phyloP scores from a whole-genome alignment of 2,888 invertebrate genomes.

The Pemphredon lugubris region DNA sequence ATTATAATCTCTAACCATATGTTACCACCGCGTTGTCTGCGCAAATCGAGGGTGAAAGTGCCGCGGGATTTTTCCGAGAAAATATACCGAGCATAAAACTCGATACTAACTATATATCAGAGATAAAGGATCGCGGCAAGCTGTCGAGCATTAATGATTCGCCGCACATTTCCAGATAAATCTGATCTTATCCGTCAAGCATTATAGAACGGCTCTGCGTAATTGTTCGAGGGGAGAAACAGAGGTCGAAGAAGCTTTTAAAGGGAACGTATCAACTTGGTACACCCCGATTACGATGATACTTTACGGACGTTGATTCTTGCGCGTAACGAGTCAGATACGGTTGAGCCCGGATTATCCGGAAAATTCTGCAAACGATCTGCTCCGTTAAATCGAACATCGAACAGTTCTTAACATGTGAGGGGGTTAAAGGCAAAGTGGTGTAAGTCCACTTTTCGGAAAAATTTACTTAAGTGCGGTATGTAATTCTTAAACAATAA shows the following conservation, averaged over 20 bases:
- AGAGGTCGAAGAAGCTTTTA: not conserved
- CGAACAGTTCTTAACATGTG: too few species aligned
- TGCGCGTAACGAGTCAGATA: too few species aligned
- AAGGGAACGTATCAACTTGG: too few species aligned
- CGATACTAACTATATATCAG: slow-evolving; percentile 24
- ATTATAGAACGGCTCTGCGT: slow-evolving; percentile 2
- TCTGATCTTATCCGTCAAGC: not conserved
- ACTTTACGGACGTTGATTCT: too few species aligned
- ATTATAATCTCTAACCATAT: slow-evolving; percentile 28
- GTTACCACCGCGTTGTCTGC: slow-evolving; percentile 15
- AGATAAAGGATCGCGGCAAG: slow-evolving; percentile 29
- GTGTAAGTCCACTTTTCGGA: too few species aligned
- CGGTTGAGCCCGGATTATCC: too few species aligned
- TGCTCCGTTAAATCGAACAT: too few species aligned
- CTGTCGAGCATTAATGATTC: slow-evolving; percentile 21
- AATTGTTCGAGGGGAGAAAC: not conserved
- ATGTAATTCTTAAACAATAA: too few species aligned
- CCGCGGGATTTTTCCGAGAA: slow-evolving; percentile 13
- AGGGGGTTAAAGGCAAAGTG: too few species aligned
- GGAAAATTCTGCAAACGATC: too few species aligned
- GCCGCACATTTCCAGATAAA: slow-evolving; percentile 15
- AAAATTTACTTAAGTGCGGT: too few species aligned
- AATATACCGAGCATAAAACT: slow-evolving; percentile 28
- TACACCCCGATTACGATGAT: too few species aligned
- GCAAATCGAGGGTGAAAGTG: not conserved